Percentiles rank a stretch among this genome's conserved stretches.
Conservation (phyloP, 2,888 invertebrate genomes). For the Rhingia campestris region DNA sequence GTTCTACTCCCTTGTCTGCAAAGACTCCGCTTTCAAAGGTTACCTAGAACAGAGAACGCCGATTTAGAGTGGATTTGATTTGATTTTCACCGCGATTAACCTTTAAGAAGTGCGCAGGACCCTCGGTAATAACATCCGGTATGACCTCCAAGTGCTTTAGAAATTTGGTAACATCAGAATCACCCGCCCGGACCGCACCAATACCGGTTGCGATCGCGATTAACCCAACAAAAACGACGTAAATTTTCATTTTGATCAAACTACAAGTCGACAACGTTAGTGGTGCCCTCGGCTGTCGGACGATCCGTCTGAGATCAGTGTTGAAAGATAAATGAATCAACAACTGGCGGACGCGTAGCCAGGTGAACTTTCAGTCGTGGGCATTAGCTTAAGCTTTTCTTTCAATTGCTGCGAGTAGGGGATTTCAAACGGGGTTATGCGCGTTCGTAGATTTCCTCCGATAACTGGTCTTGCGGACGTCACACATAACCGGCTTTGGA, state of each 20-base stretch:
- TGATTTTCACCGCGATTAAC: constrained; percentile 72
- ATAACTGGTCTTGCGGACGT: constrained; percentile 48
- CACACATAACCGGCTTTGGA: constrained; percentile 44
- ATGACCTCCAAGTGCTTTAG: constrained; percentile 80
- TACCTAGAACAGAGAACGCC: constrained; percentile 73
- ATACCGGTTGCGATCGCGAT: constrained; percentile 41
- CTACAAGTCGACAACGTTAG: constrained; percentile 33
- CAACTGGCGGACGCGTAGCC: constrained; percentile 39
- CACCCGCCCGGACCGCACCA: constrained; percentile 71
- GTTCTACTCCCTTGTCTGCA: constrained; percentile 86
- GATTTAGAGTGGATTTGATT: background rate
- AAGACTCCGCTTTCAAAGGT: constrained; percentile 80
- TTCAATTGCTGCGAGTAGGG: constrained; percentile 8
- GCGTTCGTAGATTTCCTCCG: constrained; percentile 42
- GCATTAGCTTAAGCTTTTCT: constrained; percentile 14
- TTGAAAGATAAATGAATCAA: constrained; percentile 65
- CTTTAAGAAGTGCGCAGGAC: constrained; percentile 80
- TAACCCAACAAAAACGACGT: constrained; percentile 63
- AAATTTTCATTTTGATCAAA: constrained; percentile 56
- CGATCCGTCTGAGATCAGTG: constrained; percentile 65
- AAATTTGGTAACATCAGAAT: constrained; percentile 79
- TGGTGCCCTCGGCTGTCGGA: constrained; percentile 45
- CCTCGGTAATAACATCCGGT: constrained; percentile 80
- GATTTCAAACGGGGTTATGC: constrained; percentile 49
- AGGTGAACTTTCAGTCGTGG: constrained; percentile 54